Conservation (phyloP, 1,140 invertebrate species). For the Caenorhabditis tropicalis region DNA sequence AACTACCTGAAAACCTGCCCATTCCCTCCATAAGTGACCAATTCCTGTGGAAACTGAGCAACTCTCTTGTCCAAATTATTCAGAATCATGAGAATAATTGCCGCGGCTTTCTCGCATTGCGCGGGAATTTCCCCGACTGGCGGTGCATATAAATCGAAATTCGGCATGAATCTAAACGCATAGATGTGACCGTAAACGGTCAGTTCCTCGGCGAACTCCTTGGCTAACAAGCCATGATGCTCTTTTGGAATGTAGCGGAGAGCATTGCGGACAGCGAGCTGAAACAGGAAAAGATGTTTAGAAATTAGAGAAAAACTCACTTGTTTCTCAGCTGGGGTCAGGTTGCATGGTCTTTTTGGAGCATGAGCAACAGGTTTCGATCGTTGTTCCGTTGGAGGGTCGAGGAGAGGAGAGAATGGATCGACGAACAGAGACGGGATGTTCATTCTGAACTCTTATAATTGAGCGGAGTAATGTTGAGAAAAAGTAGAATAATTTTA, state of each 20-base stretch:
- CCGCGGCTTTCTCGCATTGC: slow-evolving; percentile 75
- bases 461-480: too few relatives aligned
- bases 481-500: too few relatives aligned
- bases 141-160: slow-evolving; percentile 76
- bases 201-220: slow-evolving; percentile 77
- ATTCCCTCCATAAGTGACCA: slow-evolving; percentile 79
- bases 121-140: slow-evolving; percentile 76
- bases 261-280: slow-evolving; percentile 56
- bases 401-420: slow-evolving; percentile 51
- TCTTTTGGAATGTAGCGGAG: slow-evolving; percentile 77
- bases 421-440: slow-evolving; percentile 43
- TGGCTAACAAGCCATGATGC: slow-evolving; percentile 74
- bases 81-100: slow-evolving; percentile 79
- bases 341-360: slow-evolving; percentile 62
- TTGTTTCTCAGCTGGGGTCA: slow-evolving; percentile 61
- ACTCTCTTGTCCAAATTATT: slow-evolving; percentile 78
- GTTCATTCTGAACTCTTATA: neutral
- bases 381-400: slow-evolving; percentile 45
- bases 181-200: slow-evolving; percentile 78
- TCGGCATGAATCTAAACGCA: slow-evolving; percentile 78
- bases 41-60: slow-evolving; percentile 76
- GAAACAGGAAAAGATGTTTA: neutral
- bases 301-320: slow-evolving; percentile 35
- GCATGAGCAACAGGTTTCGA: slow-evolving; percentile 57
- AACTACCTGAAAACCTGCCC: slow-evolving; percentile 78